Conservation (phyloP, 2,888 invertebrate genomes). For the Drosophila emarginata region DNA sequence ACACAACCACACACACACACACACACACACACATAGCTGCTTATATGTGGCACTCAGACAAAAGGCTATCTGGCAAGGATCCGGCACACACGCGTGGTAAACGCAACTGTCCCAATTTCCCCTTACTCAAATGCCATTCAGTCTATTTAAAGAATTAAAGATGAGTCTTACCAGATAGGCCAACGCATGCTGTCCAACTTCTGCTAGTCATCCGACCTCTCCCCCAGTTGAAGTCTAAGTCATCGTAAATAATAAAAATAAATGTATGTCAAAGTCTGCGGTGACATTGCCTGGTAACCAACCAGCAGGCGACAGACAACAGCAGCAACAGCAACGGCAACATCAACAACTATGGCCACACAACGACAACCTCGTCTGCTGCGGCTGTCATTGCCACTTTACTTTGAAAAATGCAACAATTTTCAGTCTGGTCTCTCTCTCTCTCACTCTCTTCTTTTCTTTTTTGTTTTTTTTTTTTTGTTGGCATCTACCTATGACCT, state of each 20-base stretch:
- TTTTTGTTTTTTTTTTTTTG: not conserved
- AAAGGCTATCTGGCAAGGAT: conserved; percentile 72
- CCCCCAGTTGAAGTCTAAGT: conserved; percentile 54
- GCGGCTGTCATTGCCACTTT: conserved; percentile 73
- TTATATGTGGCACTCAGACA: conserved; percentile 77
- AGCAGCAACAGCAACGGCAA: conserved; percentile 6
- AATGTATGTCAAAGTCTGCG: conserved; percentile 77
- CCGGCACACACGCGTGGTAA: conserved; percentile 50
- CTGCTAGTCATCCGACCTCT: conserved; percentile 18
- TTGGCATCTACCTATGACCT: conserved; percentile 69
- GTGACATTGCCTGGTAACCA: conserved; percentile 56
- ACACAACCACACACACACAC: conserved; percentile 25
- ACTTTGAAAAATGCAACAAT: conserved; percentile 76
- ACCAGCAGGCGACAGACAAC: conserved; percentile 26
- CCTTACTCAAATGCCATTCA: conserved; percentile 33
- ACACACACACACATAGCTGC: conserved; percentile 54
- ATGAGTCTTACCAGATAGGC: conserved; percentile 65
- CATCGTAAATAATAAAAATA: conserved; percentile 78
- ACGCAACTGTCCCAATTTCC: conserved; percentile 27
- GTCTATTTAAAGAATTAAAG: conserved; percentile 79
- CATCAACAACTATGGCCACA: conserved; percentile 3
- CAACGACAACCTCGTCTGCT: conserved; percentile 40
- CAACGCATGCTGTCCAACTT: conserved; percentile 33
- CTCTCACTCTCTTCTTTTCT: conserved; percentile 41
- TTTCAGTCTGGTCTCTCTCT: conserved; percentile 64